phyloP scores from a whole-genome alignment of 2,797 vertebrate genomes.

The Lithobates pipiens region DNA sequence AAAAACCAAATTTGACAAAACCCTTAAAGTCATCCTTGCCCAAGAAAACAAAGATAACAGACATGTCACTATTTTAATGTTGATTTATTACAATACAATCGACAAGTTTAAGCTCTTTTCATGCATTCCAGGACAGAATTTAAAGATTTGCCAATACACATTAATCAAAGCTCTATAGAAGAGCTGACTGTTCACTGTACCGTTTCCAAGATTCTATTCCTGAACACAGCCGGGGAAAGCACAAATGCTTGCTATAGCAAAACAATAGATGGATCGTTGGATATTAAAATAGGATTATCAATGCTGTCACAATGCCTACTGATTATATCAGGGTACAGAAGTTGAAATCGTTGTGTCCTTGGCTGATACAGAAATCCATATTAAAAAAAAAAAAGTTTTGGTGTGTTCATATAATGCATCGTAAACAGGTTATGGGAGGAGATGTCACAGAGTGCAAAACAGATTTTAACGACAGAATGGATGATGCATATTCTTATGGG shows the following conservation, averaged over 20 bases:
- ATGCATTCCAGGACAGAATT: conserved; percentile 34
- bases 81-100: conserved; percentile 48
- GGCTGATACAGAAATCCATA: background rate
- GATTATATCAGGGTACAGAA: conserved; percentile 13
- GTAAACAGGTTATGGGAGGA: background rate
- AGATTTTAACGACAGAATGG: too few relatives aligned
- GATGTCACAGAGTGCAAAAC: too few relatives aligned
- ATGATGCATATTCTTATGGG: too few relatives aligned
- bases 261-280: conserved; percentile 12
- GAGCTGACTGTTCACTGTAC: conserved; percentile 39
- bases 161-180: conserved; percentile 54
- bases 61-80: conserved; percentile 32
- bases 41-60: conserved; percentile 33
- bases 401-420: background rate
- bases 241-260: conserved; percentile 23
- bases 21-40: conserved; percentile 27
- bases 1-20: conserved; percentile 15
- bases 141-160: conserved; percentile 47
- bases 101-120: conserved; percentile 39
- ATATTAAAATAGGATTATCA: conserved; percentile 26
- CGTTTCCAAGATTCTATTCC: conserved; percentile 40
- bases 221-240: conserved; percentile 24
- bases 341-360: background rate
- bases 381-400: background rate
- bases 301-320: conserved; percentile 32